Percentiles rank a stretch among this genome's conserved stretches.
Evolutionary conservation across 2,113 vertebrate genomes (phyloP).

Genomic region (Catagonus wagneri): DNA sequence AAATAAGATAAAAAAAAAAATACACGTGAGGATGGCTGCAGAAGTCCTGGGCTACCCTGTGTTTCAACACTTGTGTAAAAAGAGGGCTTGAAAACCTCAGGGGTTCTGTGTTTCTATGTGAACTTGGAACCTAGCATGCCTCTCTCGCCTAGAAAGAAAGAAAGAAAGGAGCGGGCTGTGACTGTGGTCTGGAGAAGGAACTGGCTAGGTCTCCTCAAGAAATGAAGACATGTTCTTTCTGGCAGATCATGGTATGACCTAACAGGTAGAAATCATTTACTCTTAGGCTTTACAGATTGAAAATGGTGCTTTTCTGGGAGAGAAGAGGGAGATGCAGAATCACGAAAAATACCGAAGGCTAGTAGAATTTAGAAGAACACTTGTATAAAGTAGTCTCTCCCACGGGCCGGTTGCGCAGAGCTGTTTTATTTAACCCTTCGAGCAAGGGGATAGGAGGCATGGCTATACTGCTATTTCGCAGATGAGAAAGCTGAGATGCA

Average conservation of each 20-base stretch:
- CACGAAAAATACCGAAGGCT: background rate
- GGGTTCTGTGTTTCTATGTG: background rate
- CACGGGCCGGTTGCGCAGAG: background rate
- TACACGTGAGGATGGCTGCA: background rate
- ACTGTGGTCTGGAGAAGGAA: background rate
- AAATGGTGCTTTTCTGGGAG: constrained; percentile 37
- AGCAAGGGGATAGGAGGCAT: background rate
- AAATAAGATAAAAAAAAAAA: background rate
- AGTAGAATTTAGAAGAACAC: background rate
- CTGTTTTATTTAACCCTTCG: background rate
- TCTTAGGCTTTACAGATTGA: background rate
- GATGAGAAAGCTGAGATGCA: background rate
- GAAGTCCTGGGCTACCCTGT: background rate
- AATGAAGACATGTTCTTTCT: background rate
- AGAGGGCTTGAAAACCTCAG: background rate
- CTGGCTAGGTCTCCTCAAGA: background rate
- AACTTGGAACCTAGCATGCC: background rate
- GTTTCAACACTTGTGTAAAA: background rate
- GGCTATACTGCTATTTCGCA: background rate
- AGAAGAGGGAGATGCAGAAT: background rate
- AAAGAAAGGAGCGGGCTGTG: background rate
- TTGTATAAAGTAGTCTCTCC: background rate
- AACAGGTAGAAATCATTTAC: background rate
- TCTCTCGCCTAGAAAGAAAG: background rate
- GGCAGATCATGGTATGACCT: background rate